These are phyloP conservation scores for Aphelocoma coerulescens DNA, from an alignment of 2,113 vertebrate genomes.

Conservation along the genomic window DNA sequence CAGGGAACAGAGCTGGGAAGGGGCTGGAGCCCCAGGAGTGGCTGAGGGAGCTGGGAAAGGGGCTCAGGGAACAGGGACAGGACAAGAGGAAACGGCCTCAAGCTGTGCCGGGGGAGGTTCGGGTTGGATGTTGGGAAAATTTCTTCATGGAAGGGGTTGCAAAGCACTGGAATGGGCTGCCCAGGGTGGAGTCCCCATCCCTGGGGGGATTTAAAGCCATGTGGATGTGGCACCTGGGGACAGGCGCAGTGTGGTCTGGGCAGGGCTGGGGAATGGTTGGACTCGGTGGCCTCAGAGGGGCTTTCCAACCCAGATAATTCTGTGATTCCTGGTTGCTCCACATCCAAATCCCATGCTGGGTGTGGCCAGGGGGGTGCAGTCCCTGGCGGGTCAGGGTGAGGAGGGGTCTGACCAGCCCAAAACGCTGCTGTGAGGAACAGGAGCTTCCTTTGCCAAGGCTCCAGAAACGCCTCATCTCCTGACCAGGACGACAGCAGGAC, in stretches of 20 bases:
- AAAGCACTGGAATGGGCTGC: background rate
- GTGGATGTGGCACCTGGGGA: background rate
- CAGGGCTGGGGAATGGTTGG: background rate
- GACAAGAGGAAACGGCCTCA: background rate
- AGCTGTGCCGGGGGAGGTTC: background rate
- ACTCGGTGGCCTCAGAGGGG: fast-evolving
- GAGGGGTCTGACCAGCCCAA: fast-evolving
- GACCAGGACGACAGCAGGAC: no score
- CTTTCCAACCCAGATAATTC: background rate
- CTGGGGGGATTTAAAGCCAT: no score
- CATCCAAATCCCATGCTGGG: fast-evolving
- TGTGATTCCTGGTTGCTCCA: background rate
- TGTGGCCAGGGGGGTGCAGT: background rate
- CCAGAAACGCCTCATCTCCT: background rate
- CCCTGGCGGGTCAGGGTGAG: background rate
- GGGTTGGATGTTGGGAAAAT: background rate
- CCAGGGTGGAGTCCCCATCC: background rate
- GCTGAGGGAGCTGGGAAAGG: background rate
- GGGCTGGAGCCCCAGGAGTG: background rate
- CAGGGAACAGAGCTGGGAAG: background rate
- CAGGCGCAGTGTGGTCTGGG: background rate
- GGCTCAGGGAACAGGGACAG: background rate
- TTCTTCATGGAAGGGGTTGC: background rate
- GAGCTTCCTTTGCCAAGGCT: background rate
- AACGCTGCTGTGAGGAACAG: fast-evolving